phyloP scores from a whole-genome alignment of 2,888 invertebrate species.

The Theretra japonica region DNA sequence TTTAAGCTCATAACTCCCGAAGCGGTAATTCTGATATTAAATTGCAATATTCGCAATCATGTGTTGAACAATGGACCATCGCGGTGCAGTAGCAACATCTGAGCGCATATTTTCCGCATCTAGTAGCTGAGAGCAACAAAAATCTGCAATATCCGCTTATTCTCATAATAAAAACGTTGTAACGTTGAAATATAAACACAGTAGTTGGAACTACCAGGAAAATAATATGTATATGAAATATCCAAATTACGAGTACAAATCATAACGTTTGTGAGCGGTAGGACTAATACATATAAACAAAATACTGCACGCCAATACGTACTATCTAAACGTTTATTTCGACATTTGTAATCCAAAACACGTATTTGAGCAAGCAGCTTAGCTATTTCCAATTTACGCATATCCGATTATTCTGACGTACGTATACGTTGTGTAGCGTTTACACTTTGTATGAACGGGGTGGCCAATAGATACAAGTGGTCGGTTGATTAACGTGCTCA shows the following conservation, averaged over 20 bases:
- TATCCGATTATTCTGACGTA: too few relatives aligned
- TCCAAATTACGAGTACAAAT: too few relatives aligned
- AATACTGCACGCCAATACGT: too few relatives aligned
- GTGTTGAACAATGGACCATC: background rate
- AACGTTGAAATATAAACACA: too few relatives aligned
- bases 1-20: background rate
- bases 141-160: background rate
- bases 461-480: background rate
- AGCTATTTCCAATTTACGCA: too few relatives aligned
- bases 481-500: background rate
- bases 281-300: too few relatives aligned
- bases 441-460: background rate
- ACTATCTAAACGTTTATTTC: too few relatives aligned
- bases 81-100: background rate
- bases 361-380: too few relatives aligned
- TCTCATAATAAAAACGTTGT: background rate
- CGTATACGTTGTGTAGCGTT: background rate
- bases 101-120: background rate
- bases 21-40: background rate
- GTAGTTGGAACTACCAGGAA: too few relatives aligned
- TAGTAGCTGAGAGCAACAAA: background rate
- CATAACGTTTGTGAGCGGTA: too few relatives aligned
- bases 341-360: too few relatives aligned
- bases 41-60: slow-evolving; percentile 20
- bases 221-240: too few relatives aligned